Base-by-base conservation (phyloP, 2,888 invertebrate species). In the Trisateles emortualis region DNA sequence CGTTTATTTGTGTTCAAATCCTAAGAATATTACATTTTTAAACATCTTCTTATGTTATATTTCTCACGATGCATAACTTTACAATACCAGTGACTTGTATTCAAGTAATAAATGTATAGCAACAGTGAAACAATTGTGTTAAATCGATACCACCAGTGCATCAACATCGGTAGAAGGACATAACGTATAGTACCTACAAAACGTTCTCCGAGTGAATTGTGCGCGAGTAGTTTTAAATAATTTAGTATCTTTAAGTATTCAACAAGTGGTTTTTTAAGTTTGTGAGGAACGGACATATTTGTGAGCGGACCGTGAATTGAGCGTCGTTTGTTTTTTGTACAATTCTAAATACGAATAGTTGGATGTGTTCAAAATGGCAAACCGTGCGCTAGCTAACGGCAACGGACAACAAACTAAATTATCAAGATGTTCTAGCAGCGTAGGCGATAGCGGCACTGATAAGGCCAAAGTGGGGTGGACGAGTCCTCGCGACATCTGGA, bases 401-500 rank as follows among this genome's bases (percentile, higher is more conserved):
- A 80, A 79, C 56, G 74, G 75, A 24, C 83, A 81, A 54, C 84
- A 87, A 61, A 84, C 81, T 47, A 92, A 90, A 75, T 68, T 92
- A 67, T 73, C 81, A 54, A 86, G 92, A 78, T 91, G 92, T 65
- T 81, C 88, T 14, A 92, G 92, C 72, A 90, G 84, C 70, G 92
- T 92, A 51, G 87, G 85, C 59, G 92, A 92, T 71, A 81, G 81
- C 73, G 84, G 71, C 45, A 66, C 78, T 67, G 92, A 92, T 79
- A 92, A 90, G 81, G 64, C 86, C 61, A 92, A 92, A 82, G 83
- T 85, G 64, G 92, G 89, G 67, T 92, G 92, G 92, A 88, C 86
- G 16, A 92, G 91, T 79, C 92, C 92, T 35, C 84, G 92, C 38
- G 92, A 92, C 61, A 89, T 92, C 76, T 92, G 92, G 92, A 85